Percentiles rank a stretch among this genome's conserved stretches.
Evolutionary conservation across 2,797 vertebrate species (phyloP).

Genomic region (Argyrosomus regius): DNA sequence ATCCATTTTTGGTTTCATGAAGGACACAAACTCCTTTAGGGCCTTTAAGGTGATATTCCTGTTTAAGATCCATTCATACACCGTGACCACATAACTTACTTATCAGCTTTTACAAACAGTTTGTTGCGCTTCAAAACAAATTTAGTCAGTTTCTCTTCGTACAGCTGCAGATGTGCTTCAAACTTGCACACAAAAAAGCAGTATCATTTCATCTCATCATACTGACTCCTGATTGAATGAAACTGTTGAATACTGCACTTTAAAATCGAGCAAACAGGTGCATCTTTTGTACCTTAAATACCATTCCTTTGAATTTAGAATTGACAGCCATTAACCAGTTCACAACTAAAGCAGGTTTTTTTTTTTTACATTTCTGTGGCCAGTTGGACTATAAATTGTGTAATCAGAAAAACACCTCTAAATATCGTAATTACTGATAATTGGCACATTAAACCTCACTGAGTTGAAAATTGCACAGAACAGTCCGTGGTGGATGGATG

Average conservation of each 20-base stretch:
- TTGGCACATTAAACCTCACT: neutral
- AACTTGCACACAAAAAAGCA: neutral
- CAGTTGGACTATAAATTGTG: neutral
- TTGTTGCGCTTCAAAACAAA: no score
- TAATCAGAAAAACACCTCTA: neutral
- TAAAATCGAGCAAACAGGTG: neutral
- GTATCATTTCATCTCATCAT: neutral
- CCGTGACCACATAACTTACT: no score
- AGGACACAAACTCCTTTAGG: no score
- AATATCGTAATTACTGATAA: constrained; percentile 8
- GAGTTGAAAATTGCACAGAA: constrained; percentile 12
- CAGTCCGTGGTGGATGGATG: constrained; percentile 39
- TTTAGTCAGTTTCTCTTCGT: no score
- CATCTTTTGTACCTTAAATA: neutral
- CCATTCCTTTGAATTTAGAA: neutral
- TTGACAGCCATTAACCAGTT: neutral
- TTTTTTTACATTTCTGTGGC: neutral
- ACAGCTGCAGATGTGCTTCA: no score
- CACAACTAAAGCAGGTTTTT: neutral
- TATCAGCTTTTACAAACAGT: no score
- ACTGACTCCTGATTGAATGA: neutral
- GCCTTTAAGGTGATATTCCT: no score
- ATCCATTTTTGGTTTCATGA: no score
- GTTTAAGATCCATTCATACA: no score
- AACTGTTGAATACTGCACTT: neutral